phyloP scores from a whole-genome alignment of 92 coral and sea anemone species.

The Siderastrea radians region DNA sequence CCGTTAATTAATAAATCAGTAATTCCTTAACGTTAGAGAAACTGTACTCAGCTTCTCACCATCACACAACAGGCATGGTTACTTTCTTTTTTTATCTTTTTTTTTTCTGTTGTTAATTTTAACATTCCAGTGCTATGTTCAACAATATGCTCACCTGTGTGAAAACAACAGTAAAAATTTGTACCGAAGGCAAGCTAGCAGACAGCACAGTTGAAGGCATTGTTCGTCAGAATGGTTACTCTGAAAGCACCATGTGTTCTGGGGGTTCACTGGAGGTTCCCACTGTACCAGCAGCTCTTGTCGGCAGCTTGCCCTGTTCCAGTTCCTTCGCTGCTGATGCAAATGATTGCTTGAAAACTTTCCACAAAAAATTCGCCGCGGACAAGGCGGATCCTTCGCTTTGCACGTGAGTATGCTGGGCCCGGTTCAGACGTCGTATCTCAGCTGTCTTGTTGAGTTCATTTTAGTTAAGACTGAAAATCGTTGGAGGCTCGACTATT shows the following conservation, averaged over 20 bases:
- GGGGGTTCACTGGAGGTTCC: neutral
- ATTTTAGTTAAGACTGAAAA: neutral
- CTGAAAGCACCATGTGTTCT: neutral
- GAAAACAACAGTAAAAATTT: neutral
- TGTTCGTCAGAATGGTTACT: neutral
- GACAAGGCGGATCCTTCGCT: constrained; percentile 3
- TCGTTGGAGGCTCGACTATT: neutral
- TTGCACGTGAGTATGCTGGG: neutral
- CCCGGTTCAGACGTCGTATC: neutral
- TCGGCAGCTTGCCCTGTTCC: neutral
- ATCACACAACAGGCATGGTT: too few species aligned
- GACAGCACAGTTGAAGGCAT: neutral
- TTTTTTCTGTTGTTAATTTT: neutral
- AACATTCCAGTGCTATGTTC: neutral
- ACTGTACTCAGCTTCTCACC: too few species aligned
- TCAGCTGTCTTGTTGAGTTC: too few species aligned
- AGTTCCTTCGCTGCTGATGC: neutral
- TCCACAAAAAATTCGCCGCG: neutral
- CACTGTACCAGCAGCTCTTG: neutral
- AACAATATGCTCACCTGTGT: neutral
- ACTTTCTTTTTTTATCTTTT: too few species aligned
- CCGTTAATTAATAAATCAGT: too few species aligned
- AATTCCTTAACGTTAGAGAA: too few species aligned
- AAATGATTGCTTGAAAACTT: neutral
- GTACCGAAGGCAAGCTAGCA: neutral